Conservation (phyloP, 1,140 invertebrate species). For the Bicyclus anynana region DNA sequence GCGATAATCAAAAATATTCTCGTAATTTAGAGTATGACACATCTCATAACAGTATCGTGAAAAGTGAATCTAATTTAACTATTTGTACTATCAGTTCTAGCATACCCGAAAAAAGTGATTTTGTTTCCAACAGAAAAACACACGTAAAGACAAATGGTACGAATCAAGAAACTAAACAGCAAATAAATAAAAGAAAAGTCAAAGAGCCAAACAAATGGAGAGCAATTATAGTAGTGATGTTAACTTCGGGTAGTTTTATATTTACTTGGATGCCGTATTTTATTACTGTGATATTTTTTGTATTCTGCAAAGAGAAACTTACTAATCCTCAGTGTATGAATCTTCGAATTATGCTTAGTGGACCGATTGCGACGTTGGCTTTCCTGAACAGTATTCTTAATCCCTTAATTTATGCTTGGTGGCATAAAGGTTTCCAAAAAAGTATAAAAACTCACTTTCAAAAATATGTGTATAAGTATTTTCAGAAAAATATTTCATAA, state of each 20-base stretch:
- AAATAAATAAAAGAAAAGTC: conserved; percentile 13
- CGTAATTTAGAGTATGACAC: conserved; percentile 6
- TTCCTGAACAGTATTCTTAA: conserved; percentile 84
- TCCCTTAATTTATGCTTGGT: conserved; percentile 85
- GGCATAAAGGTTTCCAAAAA: conserved; percentile 80
- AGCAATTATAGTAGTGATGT: conserved; percentile 77
- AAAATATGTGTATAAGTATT: conserved; percentile 32
- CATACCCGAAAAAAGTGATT: conserved; percentile 17
- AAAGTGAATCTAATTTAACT: conserved; percentile 36
- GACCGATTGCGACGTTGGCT: conserved; percentile 77
- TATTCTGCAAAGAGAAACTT: conserved; percentile 67
- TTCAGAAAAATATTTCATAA: too few species aligned
- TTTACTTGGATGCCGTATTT: conserved; percentile 69
- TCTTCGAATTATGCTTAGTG: conserved; percentile 66
- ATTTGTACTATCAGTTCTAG: conserved; percentile 40
- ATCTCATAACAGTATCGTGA: neutral
- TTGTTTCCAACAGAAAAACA: neutral
- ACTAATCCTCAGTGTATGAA: conserved; percentile 64
- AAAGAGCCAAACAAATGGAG: conserved; percentile 75
- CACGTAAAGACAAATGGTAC: conserved; percentile 1
- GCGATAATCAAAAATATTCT: conserved; percentile 9
- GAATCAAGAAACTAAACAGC: neutral
- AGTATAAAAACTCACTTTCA: conserved; percentile 40
- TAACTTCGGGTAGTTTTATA: conserved; percentile 78
- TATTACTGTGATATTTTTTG: conserved; percentile 71